phyloP scores from a whole-genome alignment of 35 echinoderm and acorn worm species.

The Ophiothrix spiculata region DNA sequence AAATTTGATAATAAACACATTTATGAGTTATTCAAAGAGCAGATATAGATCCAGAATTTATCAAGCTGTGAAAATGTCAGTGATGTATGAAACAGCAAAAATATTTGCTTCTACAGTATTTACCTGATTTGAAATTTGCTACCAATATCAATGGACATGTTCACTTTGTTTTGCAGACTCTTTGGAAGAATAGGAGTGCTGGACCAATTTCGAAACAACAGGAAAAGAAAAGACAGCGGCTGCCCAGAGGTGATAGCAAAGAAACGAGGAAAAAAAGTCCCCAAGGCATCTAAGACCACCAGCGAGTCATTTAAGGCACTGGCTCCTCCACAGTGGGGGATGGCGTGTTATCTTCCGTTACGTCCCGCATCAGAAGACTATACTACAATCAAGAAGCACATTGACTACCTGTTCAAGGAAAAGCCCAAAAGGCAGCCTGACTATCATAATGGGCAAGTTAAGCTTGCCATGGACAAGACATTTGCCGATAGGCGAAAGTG shows the following conservation, averaged over 20 bases:
- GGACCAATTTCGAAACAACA: not conserved
- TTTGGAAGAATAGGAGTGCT: not conserved
- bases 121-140: no score
- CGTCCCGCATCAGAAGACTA: conserved; percentile 31
- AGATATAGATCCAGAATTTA: no score
- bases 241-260: not conserved
- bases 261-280: not conserved
- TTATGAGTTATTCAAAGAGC: no score
- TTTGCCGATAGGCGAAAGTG: conserved; percentile 48
- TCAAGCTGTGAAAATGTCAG: no score
- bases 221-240: not conserved
- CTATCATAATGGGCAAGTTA: conserved; percentile 10
- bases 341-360: conserved; percentile 12
- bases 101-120: no score
- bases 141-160: no score
- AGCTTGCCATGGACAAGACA: conserved; percentile 15
- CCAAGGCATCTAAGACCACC: not conserved
- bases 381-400: not conserved
- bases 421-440: conserved; percentile 44
- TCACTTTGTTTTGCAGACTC: not conserved
- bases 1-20: no score
- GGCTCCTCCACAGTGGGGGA: conserved; percentile 24
- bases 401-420: not conserved
- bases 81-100: no score
- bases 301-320: not conserved